Evolutionary conservation across 2,888 invertebrate genomes (phyloP).

Genomic region (Buathra laborator): DNA sequence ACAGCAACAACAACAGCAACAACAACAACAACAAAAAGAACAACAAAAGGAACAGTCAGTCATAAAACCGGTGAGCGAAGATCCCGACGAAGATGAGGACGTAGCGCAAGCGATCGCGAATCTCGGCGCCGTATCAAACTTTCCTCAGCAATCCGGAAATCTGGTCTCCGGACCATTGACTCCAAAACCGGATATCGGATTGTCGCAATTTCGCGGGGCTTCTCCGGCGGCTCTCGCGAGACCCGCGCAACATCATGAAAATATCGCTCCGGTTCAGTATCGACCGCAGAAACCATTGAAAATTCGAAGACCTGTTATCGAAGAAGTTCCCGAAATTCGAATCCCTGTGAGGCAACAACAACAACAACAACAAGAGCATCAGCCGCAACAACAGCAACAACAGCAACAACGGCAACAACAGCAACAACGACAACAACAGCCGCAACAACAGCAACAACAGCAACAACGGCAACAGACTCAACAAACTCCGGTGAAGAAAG

Average conservation of each 20-base stretch:
- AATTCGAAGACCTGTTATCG: constrained; percentile 74
- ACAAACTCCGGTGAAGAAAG: constrained; percentile 40
- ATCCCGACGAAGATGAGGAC: constrained; percentile 75
- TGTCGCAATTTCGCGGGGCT: constrained; percentile 58
- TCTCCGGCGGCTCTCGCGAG: constrained; percentile 38
- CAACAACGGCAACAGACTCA: constrained; percentile 62
- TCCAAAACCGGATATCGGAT: constrained; percentile 65
- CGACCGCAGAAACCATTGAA: constrained; percentile 76
- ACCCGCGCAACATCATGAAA: constrained; percentile 52
- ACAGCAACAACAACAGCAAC: constrained; percentile 53
- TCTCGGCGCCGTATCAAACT: constrained; percentile 70
- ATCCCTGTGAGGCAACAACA: constrained; percentile 62
- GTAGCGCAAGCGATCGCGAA: constrained; percentile 73
- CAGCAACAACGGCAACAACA: constrained; percentile 58
- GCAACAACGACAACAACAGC: neutral
- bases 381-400: constrained; percentile 62
- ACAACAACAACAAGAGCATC: neutral
- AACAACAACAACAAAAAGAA: constrained; percentile 43
- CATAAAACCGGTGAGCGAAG: constrained; percentile 81
- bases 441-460: constrained; percentile 24
- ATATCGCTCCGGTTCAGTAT: constrained; percentile 72
- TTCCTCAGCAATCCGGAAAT: constrained; percentile 63
- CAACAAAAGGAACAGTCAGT: constrained; percentile 49
- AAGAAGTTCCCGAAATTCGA: constrained; percentile 71
- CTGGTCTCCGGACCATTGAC: constrained; percentile 63